These are phyloP conservation scores for Glaucopsyche alexis DNA, from an alignment of 2,888 invertebrate species.

Conservation along the genomic window DNA sequence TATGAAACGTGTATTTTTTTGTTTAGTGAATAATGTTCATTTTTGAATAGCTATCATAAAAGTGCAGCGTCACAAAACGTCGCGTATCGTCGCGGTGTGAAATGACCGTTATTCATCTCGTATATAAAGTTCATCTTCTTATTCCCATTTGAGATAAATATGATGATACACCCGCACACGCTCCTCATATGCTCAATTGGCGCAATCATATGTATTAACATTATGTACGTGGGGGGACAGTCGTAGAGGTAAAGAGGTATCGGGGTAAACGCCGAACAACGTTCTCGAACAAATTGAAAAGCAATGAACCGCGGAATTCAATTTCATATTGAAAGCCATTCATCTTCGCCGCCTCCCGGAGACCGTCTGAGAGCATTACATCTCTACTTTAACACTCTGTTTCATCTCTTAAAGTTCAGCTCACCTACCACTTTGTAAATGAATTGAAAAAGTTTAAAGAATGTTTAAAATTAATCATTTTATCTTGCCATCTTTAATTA, in stretches of 20 bases:
- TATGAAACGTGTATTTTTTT: too few species aligned
- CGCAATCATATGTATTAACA: background rate
- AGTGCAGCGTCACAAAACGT: too few species aligned
- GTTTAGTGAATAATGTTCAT: too few species aligned
- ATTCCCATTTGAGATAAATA: too few species aligned
- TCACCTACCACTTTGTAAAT: constrained; percentile 43
- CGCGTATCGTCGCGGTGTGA: too few species aligned
- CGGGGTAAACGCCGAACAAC: constrained; percentile 69
- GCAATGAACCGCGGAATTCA: constrained; percentile 85
- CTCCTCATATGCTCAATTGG: background rate
- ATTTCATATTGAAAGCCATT: constrained; percentile 84
- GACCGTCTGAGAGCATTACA: constrained; percentile 73
- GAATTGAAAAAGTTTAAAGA: constrained; percentile 41
- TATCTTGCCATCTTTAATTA: constrained; percentile 38
- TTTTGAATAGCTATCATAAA: too few species aligned
- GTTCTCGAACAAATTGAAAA: constrained; percentile 80
- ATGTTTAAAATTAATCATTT: constrained; percentile 38
- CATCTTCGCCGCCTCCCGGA: constrained; percentile 77
- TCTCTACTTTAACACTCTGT: constrained; percentile 70
- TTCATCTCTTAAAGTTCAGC: constrained; percentile 64
- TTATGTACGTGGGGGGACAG: background rate
- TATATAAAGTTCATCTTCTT: too few species aligned
- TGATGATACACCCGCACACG: too few species aligned
- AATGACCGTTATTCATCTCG: too few species aligned
- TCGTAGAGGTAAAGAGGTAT: constrained; percentile 49